A percentile compares a stretch with the other conserved stretches of the same genome.
phyloP scores from a whole-genome alignment of 2,113 vertebrate genomes.

The Colistium nudipinnis region DNA sequence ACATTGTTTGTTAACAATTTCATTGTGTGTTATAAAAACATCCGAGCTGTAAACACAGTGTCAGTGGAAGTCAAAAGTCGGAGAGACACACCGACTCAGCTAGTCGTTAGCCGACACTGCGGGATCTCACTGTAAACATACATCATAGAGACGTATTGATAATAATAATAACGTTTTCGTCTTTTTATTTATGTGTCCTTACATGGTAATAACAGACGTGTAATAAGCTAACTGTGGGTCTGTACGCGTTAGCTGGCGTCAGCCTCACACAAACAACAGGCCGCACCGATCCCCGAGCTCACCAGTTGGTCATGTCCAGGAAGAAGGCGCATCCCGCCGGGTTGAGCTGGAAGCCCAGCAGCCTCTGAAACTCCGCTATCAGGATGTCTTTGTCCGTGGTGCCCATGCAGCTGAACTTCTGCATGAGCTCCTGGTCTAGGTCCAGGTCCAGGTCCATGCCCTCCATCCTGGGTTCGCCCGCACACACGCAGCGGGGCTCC shows the following conservation, averaged over 20 bases:
- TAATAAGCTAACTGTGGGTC: too few relatives aligned
- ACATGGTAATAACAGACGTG: too few relatives aligned
- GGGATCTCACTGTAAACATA: too few relatives aligned
- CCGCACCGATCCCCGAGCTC: conserved; percentile 80
- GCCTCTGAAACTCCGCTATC: conserved; percentile 94
- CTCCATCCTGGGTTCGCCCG: conserved; percentile 85
- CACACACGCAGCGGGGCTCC: conserved; percentile 65
- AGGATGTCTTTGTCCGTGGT: conserved; percentile 95
- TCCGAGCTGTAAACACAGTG: too few relatives aligned
- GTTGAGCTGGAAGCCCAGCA: conserved; percentile 95
- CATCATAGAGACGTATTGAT: too few relatives aligned
- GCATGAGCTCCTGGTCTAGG: conserved; percentile 94
- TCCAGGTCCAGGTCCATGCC: conserved; percentile 94
- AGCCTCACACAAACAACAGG: conserved; percentile 47
- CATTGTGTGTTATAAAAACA: too few relatives aligned
- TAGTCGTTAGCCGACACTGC: too few relatives aligned
- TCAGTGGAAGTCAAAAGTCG: too few relatives aligned
- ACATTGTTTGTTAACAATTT: too few relatives aligned
- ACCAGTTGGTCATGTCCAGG: conserved; percentile 98
- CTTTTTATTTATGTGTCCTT: too few relatives aligned
- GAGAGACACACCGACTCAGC: too few relatives aligned
- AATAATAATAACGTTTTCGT: too few relatives aligned
- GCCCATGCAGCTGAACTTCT: conserved; percentile 96
- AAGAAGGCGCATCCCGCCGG: conserved; percentile 97
- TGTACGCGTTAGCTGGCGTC: background rate